phyloP scores from a whole-genome alignment of 2,113 vertebrate genomes.

The Oryzias melastigma region DNA sequence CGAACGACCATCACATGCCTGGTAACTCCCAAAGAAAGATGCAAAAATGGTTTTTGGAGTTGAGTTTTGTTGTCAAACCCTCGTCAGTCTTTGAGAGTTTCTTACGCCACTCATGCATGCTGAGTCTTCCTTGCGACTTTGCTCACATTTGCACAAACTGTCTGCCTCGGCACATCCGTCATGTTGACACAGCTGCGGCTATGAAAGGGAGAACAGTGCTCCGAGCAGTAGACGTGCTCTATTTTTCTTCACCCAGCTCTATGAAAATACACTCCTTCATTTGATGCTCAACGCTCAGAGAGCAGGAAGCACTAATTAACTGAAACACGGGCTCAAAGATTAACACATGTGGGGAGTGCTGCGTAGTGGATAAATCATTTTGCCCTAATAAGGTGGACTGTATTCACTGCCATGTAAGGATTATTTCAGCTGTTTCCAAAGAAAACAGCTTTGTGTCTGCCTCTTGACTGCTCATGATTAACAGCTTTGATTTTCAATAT shows the following conservation, averaged over 20 bases:
- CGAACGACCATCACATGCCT: no score
- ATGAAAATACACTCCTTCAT: conserved; percentile 72
- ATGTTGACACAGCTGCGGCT: conserved; percentile 81
- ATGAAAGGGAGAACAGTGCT: conserved; percentile 74
- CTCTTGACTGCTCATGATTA: conserved; percentile 22
- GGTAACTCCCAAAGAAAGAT: no score
- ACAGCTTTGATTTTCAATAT: conserved; percentile 28
- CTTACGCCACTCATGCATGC: conserved; percentile 35
- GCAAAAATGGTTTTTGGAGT: background rate
- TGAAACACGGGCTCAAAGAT: conserved; percentile 58
- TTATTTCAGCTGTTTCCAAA: conserved; percentile 33
- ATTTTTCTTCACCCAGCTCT: conserved; percentile 70
- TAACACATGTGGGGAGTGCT: conserved; percentile 56
- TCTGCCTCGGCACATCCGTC: conserved; percentile 65
- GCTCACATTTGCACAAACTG: conserved; percentile 22
- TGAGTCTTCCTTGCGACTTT: conserved; percentile 25
- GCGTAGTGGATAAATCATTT: conserved; percentile 58
- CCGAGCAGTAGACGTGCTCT: conserved; percentile 58
- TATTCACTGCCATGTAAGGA: conserved; percentile 47
- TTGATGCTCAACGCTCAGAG: conserved; percentile 61
- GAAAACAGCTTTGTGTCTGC: conserved; percentile 21
- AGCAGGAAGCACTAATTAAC: conserved; percentile 66
- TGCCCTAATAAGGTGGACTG: conserved; percentile 38
- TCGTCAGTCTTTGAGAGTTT: conserved; percentile 24
- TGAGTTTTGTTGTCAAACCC: conserved; percentile 19